A percentile compares a stretch with the other conserved stretches of the same genome.
Conservation (phyloP, 2,888 invertebrate species). For the Andricus curvator region DNA sequence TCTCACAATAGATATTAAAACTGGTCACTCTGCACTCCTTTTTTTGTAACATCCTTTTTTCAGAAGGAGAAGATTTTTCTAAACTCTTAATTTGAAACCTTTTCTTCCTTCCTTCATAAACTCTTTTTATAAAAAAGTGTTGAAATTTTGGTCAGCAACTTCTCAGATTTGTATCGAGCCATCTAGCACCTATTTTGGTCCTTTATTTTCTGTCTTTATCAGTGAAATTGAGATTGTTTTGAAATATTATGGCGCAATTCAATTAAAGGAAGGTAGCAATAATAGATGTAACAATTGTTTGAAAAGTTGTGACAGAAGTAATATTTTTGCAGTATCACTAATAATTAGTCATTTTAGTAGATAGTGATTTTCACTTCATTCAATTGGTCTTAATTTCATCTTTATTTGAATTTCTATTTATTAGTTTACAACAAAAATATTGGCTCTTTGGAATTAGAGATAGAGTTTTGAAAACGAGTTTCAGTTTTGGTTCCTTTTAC, state of each 20-base stretch:
- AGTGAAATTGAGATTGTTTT: not conserved
- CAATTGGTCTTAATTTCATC: constrained; percentile 12
- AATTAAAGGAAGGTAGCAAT: not conserved
- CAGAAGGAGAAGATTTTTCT: not conserved
- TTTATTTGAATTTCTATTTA: not conserved
- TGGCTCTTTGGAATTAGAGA: not conserved
- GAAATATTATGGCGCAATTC: not conserved
- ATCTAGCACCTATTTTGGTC: not conserved
- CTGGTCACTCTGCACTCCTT: not conserved
- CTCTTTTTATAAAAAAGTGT: not conserved
- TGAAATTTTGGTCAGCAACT: not conserved
- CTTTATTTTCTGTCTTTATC: not conserved
- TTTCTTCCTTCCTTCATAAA: constrained; percentile 1
- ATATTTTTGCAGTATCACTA: not conserved
- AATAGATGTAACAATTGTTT: constrained; percentile 5
- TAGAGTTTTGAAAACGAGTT: constrained; percentile 2
- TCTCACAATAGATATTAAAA: not conserved
- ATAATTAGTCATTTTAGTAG: not conserved
- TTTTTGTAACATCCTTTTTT: not conserved
- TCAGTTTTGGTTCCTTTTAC: constrained; percentile 23
- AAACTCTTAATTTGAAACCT: not conserved
- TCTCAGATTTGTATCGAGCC: not conserved
- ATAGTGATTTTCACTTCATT: not conserved
- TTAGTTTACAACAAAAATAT: not conserved
- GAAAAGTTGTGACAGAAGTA: not conserved